Conservation (phyloP, 2,797 vertebrate genomes). For the Megaceryle alcyon region DNA sequence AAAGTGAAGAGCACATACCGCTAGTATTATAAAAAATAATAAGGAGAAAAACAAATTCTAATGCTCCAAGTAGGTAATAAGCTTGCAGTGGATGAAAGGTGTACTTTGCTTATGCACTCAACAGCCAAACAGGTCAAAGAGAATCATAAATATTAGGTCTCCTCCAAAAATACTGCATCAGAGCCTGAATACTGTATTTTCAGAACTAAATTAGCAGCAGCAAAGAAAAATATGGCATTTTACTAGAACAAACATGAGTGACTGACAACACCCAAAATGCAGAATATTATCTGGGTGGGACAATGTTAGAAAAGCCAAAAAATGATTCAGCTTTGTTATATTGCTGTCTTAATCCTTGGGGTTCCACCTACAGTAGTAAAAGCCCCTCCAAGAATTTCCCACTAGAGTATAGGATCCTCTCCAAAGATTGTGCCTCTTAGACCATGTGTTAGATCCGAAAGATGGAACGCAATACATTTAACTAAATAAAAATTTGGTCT, state of each 20-base stretch:
- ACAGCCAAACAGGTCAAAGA: background rate
- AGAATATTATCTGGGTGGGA: background rate
- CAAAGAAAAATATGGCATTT: background rate
- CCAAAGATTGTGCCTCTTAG: background rate
- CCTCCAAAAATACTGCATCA: background rate
- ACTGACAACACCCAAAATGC: background rate
- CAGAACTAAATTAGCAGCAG: background rate
- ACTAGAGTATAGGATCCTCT: background rate
- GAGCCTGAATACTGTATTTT: background rate
- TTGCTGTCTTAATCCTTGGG: background rate
- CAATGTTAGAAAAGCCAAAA: slow-evolving; percentile 15
- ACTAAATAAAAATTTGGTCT: slow-evolving; percentile 48
- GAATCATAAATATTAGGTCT: background rate
- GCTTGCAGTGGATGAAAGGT: background rate
- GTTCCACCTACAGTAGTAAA: background rate
- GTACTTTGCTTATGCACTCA: background rate
- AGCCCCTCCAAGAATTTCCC: background rate
- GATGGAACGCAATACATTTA: slow-evolving; percentile 20
- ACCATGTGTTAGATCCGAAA: slow-evolving; percentile 21
- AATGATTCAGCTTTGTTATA: slow-evolving; percentile 17
- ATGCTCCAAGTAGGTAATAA: background rate
- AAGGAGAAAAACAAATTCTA: background rate
- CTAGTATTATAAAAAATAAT: background rate
- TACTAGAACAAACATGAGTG: background rate
- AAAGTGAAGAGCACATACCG: background rate